Conservation (phyloP, 2,888 invertebrate species). For the Apodemia zela region DNA sequence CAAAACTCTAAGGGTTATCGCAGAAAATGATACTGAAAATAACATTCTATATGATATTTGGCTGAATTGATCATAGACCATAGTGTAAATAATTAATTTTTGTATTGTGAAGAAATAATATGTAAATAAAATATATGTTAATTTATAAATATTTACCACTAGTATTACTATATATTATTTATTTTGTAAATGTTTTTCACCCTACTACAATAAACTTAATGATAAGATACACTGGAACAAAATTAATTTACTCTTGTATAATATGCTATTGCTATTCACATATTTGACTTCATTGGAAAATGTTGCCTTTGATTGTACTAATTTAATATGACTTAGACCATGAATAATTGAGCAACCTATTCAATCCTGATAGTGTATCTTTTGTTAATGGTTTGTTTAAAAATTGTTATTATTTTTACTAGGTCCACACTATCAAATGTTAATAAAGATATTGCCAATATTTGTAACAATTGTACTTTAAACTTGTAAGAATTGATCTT, state of each 20-base stretch:
- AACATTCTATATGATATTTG: slow-evolving; percentile 92
- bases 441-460: slow-evolving; percentile 12
- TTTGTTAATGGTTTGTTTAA: slow-evolving; percentile 4
- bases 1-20: slow-evolving; percentile 88
- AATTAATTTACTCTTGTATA: not conserved
- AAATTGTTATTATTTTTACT: slow-evolving; percentile 4
- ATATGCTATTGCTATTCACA: not conserved
- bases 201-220: not conserved
- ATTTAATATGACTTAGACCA: not conserved
- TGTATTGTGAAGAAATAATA: slow-evolving; percentile 16
- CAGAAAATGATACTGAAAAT: slow-evolving; percentile 85
- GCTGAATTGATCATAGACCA: slow-evolving; percentile 76
- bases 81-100: slow-evolving; percentile 18
- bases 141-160: slow-evolving; percentile 17
- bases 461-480: not conserved
- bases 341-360: not conserved
- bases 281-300: not conserved
- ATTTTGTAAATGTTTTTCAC: slow-evolving; percentile 4
- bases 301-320: not conserved
- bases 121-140: slow-evolving; percentile 21
- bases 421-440: not conserved
- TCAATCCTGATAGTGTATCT: not conserved
- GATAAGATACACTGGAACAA: too few species aligned
- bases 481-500: too few species aligned
- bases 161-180: slow-evolving; percentile 13